Evolutionary conservation across 2,888 invertebrate species (phyloP).

Genomic region (Cyclophora albipunctata): DNA sequence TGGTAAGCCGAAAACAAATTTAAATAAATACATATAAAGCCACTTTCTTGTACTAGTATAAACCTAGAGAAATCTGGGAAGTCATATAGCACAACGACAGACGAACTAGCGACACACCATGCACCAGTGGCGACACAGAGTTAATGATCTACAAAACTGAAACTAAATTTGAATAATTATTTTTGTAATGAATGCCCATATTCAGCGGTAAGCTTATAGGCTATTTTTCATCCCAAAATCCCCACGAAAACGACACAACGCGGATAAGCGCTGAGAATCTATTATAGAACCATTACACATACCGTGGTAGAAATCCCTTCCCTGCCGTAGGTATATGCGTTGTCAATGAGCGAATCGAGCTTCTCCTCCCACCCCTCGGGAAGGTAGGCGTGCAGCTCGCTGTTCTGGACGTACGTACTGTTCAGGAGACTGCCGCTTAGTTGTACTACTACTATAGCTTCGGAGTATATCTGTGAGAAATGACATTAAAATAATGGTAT

Average conservation of each 20-base stretch:
- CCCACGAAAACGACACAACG: too few species aligned
- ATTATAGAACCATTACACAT: constrained; percentile 26
- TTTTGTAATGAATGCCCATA: too few species aligned
- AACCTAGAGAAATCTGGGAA: too few species aligned
- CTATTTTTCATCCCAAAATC: too few species aligned
- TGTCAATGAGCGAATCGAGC: constrained; percentile 91
- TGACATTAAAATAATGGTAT: background rate
- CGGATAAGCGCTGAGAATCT: too few species aligned
- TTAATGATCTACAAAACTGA: too few species aligned
- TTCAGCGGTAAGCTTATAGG: too few species aligned
- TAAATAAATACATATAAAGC: constrained; percentile 15
- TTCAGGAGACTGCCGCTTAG: constrained; percentile 91
- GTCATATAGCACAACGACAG: too few species aligned
- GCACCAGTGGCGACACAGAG: too few species aligned
- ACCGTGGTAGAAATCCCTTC: constrained; percentile 93
- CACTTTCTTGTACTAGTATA: too few species aligned
- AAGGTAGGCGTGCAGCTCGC: constrained; percentile 87
- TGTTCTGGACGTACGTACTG: constrained; percentile 91
- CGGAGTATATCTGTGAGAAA: constrained; percentile 86
- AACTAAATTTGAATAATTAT: too few species aligned
- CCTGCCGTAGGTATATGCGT: constrained; percentile 94
- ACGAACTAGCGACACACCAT: too few species aligned
- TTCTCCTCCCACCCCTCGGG: constrained; percentile 91
- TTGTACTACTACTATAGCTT: constrained; percentile 93
- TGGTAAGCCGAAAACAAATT: constrained; percentile 22